Evolutionary conservation across 2,113 vertebrate species (phyloP), one percentile per base, ranked within the genome.

Genomic region (Paradoxurus hermaphroditus): DNA sequence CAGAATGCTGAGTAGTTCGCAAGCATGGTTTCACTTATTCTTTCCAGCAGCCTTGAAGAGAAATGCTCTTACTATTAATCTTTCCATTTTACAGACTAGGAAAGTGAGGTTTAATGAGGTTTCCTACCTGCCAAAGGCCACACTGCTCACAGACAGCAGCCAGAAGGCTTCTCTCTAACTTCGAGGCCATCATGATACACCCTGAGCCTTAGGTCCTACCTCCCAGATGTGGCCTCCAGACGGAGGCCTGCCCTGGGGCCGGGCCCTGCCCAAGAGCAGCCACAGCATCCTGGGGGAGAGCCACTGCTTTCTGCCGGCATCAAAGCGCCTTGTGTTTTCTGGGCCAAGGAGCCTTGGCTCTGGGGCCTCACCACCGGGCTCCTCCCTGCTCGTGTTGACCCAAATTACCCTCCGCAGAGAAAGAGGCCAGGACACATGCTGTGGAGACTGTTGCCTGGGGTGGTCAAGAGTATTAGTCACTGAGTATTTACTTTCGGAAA

Each of bases 251-350:
- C 44, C 75, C 68, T 19, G 53, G 56, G 25, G 23, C 34, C 7
- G 39, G 77, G 39, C 68, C 36, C 15, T 19, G 72, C 72, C 95
- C 90, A 89, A 51, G 36, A 90, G 59, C 49, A 39, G 86, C 41
- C 49, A 18, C 94, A 86, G 95, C 88, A 59, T 77, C 83, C 84
- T 39, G 44, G 41, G 25, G 79, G n/a, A 77, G 70, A 72, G 59
- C 84, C 7, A 5, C 72, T 67, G 72, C 83, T 49, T 36, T 86
- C 78, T 46, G 65, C 12, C 83, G 87, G 34, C 73, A 83, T 95
- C 95, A 95, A 97, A 97, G 91, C 91, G 59, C 88, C 95, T 81
- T 94, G 81, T 97, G 93, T 95, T 94, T 94, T 70, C 93, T 83
- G 53, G 51, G 91, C 93, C 96, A 96, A 95, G 83, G 72, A 85